phyloP scores from a whole-genome alignment of 2,888 invertebrate genomes.

The Psococerastis gibbosa region DNA sequence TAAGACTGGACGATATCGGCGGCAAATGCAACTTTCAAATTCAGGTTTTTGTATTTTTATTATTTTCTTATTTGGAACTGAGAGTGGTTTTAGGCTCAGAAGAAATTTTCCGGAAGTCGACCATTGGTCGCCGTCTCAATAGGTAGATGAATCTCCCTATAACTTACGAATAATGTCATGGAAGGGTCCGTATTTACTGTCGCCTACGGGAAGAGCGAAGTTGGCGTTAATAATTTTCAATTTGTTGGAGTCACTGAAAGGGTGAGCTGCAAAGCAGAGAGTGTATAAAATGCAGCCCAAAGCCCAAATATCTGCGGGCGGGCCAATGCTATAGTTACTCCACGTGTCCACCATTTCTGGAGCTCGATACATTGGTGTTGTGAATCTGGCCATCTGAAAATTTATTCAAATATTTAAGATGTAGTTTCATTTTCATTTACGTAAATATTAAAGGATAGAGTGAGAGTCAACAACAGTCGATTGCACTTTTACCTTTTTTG shows the following conservation, averaged over 20 bases:
- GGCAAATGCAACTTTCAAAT: no score
- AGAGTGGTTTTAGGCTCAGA: no score
- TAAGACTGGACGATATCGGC: no score
- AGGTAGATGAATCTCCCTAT: no score
- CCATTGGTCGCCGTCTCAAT: no score
- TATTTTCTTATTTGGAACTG: no score
- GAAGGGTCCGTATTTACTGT: conserved; percentile 64
- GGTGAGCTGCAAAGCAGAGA: conserved; percentile 84
- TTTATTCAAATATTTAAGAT: not conserved
- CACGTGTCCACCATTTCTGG: conserved; percentile 98
- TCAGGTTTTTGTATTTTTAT: no score
- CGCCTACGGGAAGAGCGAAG: conserved; percentile 62
- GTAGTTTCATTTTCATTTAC: conserved; percentile 10
- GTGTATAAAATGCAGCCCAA: conserved; percentile 88
- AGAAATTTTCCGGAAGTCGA: no score
- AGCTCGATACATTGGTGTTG: conserved; percentile 91
- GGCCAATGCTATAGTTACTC: conserved; percentile 84
- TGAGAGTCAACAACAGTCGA: conserved; percentile 10
- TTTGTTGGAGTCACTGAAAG: conserved; percentile 89
- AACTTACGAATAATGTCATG: conserved; percentile 41
- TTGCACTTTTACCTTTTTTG: no score
- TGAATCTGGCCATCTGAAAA: conserved; percentile 49
- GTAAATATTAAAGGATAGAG: not conserved
- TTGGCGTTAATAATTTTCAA: conserved; percentile 92
- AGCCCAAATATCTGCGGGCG: conserved; percentile 89